Evolutionary conservation across 1,140 invertebrate genomes (phyloP).

Genomic region (Hypsibius dujardini): DNA sequence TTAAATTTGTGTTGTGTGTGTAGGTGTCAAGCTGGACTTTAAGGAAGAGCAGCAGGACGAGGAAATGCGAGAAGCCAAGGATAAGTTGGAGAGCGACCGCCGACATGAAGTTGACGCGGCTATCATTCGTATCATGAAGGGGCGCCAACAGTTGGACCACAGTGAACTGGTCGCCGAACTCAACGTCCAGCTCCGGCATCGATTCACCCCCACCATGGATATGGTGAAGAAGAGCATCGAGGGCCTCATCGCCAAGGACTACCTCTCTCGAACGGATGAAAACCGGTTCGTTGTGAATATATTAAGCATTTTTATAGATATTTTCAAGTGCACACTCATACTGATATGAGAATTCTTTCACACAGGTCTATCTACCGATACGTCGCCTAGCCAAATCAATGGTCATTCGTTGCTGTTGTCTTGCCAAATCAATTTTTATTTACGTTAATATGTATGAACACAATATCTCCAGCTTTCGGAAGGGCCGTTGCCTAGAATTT

Average conservation of each 20-base stretch:
- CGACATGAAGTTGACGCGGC: constrained; percentile 4
- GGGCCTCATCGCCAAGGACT: constrained; percentile 1
- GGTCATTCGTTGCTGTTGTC: too few species aligned
- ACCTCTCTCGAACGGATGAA: background rate
- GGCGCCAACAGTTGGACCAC: background rate
- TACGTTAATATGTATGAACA: too few species aligned
- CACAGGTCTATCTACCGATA: constrained; percentile 5
- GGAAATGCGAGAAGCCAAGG: background rate
- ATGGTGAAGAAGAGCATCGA: background rate
- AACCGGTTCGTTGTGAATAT: constrained; percentile 17
- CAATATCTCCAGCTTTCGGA: too few species aligned
- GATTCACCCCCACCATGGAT: background rate
- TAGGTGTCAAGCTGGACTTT: background rate
- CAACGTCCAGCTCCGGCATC: background rate
- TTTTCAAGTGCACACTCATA: background rate
- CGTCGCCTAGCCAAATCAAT: background rate
- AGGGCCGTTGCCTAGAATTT: too few species aligned
- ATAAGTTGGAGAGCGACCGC: constrained; percentile 4
- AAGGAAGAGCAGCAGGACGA: background rate
- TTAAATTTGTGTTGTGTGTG: background rate
- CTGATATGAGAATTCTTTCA: background rate
- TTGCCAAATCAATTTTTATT: too few species aligned
- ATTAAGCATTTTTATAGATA: background rate
- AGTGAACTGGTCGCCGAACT: background rate
- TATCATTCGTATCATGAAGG: constrained; percentile 1